These are phyloP conservation scores for Ancistrus triradiatus DNA, from an alignment of 2,113 vertebrate genomes.

Conservation along the genomic window DNA sequence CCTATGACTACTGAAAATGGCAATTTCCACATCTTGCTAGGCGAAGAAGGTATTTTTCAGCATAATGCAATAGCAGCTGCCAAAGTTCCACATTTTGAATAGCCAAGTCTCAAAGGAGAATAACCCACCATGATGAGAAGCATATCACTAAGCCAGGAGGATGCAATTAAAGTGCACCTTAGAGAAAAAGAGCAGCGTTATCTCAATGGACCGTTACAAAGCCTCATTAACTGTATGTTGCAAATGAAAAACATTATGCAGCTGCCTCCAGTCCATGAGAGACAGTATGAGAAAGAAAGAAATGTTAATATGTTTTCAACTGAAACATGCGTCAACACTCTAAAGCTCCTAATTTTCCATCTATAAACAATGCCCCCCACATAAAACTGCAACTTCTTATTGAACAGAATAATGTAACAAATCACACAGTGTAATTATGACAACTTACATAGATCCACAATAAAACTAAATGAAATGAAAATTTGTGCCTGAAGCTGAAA, in stretches of 20 bases:
- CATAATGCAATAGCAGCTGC: conserved; percentile 54
- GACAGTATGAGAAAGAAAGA: neutral
- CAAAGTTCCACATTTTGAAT: conserved; percentile 58
- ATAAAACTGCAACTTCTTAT: neutral
- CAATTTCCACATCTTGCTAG: conserved; percentile 33
- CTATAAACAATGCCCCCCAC: too few relatives aligned
- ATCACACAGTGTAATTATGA: too few relatives aligned
- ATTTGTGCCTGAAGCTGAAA: too few relatives aligned
- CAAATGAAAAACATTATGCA: conserved; percentile 28
- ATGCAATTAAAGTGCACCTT: conserved; percentile 42
- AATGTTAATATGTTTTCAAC: neutral
- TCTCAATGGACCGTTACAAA: conserved; percentile 31
- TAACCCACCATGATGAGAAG: conserved; percentile 38
- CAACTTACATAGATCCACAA: too few relatives aligned
- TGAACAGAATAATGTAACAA: too few relatives aligned
- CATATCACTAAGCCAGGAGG: conserved; percentile 36
- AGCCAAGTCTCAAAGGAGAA: conserved; percentile 52
- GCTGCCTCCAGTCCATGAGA: conserved; percentile 7
- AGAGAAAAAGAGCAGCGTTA: conserved; percentile 17
- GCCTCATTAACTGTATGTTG: conserved; percentile 21
- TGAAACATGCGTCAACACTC: neutral
- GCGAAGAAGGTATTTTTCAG: conserved; percentile 32
- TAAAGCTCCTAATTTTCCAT: neutral
- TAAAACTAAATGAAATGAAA: too few relatives aligned
- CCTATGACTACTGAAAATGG: conserved; percentile 16